Base-by-base conservation (phyloP, 2,888 invertebrate genomes). In the Dastarcus helophoroides region DNA sequence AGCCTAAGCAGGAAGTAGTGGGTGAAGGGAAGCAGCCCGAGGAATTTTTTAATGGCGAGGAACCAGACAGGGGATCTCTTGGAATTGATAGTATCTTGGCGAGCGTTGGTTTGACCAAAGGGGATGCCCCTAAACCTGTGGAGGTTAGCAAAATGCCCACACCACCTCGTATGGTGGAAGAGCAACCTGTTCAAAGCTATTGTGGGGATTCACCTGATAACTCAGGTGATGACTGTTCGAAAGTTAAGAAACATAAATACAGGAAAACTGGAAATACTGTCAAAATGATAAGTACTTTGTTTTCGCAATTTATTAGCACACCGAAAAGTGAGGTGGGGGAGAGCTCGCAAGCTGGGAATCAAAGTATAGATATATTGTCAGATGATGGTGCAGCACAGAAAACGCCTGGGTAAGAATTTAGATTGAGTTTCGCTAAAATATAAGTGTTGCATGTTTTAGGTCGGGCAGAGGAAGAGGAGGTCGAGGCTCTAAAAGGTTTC, bases 251-350 rank as follows among this genome's bases (percentile, higher is more conserved):
- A 22, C 33, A 36, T 22, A 43, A 29, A 30, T 44, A 43, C 12
- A 42, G 33, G 9, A 39, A 27, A 16, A 43, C 41, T 16, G 48
- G 48, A 9, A 33, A 41, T 29, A 41, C 43, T 15, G 33, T 26
- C 4, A 32, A 37, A 27, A 40, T 46, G 41, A 30, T 46, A 32
- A 43, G 43, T 27, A 41, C 39, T 13, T 25, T 48, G 14, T 45
- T 47, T 21, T 33, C 31, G 12, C 26, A 39, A 17, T 36, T 31
- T 28, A n/a, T n/a, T n/a, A n/a, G n/a, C n/a, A n/a, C n/a, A n/a
- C n/a, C n/a, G n/a, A n/a, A n/a, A n/a, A n/a, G n/a, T n/a, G n/a
- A n/a, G n/a, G n/a, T n/a, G n/a, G n/a, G n/a, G n/a, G n/a, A n/a
- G n/a, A n/a, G n/a, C n/a, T n/a, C n/a, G n/a, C n/a, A n/a, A n/a